Evolutionary conservation across 2,113 vertebrate genomes (phyloP), one percentile per base, ranked within the genome.

Genomic region (Grus americana): DNA sequence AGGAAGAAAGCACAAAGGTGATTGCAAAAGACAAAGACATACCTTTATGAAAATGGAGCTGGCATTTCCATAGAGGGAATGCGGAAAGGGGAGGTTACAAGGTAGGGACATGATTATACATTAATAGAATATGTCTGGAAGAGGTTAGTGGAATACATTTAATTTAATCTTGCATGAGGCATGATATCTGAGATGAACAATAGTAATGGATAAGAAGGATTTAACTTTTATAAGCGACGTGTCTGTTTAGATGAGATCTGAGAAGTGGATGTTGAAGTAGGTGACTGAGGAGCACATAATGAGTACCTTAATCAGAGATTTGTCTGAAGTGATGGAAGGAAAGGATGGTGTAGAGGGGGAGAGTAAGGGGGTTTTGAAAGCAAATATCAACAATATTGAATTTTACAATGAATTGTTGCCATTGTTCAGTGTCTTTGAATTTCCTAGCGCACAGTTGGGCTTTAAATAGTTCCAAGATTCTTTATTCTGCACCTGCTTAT

Each of bases 51-150:
- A 84, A 95, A 73, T 23, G 22, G 16, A 73, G 13, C 65, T 88
- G 52, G 9, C 30, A 26, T 79, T 81, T 85, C 38, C 42, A 1
- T 36, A 55, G 24, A 68, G 52, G 40, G 93, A 83, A 84, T 9
- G 2, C 16, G 29, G 36, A 76, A 82, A 50, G 36, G 19, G 34
- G 58, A 44, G 20, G 18, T 42, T 36, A 59, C 15, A 40, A 50
- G 40, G 22, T 1, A 18, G 5, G 10, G 17, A 9, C 0, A 1
- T 79, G 44, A 34, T 54, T 54, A 42, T 20, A 6, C 11, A 26
- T 24, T 30, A 23, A 17, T 42, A 68, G 32, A 46, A 54, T 27
- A 30, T 4, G 13, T 87, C 34, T 81, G 70, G 38, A 59, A 74
- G 78, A 79, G 34, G 36, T 57, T 44, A 44, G 23, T 52, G 40